phyloP scores from a whole-genome alignment of 2,888 invertebrate genomes.

The Diarsia mendica region DNA sequence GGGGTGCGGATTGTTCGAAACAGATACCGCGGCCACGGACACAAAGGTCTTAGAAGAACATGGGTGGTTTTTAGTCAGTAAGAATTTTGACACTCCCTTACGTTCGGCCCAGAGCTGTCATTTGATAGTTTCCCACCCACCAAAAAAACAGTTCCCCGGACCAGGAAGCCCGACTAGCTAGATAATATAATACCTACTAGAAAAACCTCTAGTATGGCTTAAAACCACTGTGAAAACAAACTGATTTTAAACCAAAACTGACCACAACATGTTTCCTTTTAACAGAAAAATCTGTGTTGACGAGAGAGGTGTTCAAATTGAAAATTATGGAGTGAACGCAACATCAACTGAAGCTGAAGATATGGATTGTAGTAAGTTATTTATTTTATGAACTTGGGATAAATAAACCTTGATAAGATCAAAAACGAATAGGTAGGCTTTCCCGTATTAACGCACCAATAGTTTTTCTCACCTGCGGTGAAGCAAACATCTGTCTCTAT shows the following conservation, averaged over 20 bases:
- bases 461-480: not conserved
- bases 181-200: not conserved
- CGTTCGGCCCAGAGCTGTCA: too few relatives aligned
- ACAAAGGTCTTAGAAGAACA: too few relatives aligned
- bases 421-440: not conserved
- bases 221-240: not conserved
- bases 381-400: not conserved
- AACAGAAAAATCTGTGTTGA: conserved; percentile 90
- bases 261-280: not conserved
- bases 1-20: too few relatives aligned
- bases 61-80: too few relatives aligned
- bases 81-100: too few relatives aligned
- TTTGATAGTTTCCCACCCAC: too few relatives aligned
- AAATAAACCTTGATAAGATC: not conserved
- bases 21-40: too few relatives aligned
- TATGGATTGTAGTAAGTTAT: conserved; percentile 92
- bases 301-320: conserved; percentile 89
- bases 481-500: not conserved
- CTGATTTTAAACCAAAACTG: not conserved
- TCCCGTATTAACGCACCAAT: not conserved
- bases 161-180: not conserved
- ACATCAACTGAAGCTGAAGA: conserved; percentile 78
- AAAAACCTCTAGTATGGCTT: not conserved
- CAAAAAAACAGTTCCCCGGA: too few relatives aligned
- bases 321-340: conserved; percentile 83